Evolutionary conservation across 2,113 vertebrate genomes (phyloP).

Genomic region (Ranitomeya imitator): DNA sequence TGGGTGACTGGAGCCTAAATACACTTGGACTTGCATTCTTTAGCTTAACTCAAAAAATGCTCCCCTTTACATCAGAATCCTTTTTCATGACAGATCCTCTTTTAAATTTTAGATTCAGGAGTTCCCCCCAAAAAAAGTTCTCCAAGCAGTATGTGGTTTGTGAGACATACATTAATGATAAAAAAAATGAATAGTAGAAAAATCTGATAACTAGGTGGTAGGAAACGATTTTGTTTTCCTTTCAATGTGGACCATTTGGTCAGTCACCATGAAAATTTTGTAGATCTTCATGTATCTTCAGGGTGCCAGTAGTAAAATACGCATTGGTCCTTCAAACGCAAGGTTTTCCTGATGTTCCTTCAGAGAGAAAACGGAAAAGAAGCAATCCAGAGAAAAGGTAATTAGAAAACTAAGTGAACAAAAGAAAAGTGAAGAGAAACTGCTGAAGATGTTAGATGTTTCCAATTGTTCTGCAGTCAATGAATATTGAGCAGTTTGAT

Average conservation of each 20-base stretch:
- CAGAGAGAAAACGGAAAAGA: not conserved
- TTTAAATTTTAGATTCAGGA: too few species aligned
- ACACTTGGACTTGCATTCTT: too few species aligned
- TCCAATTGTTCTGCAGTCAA: slow-evolving; percentile 52
- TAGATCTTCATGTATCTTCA: not conserved
- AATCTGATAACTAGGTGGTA: not conserved
- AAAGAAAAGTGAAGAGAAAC: slow-evolving; percentile 25
- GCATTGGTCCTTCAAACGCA: not conserved
- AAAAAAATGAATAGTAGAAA: too few species aligned
- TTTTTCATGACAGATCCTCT: too few species aligned
- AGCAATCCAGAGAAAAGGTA: not conserved
- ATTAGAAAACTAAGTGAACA: slow-evolving; percentile 7
- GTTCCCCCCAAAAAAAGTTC: too few species aligned
- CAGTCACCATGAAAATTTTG: not conserved
- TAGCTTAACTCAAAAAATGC: too few species aligned
- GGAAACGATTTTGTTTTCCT: not conserved
- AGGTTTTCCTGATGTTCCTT: not conserved
- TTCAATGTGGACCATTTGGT: not conserved
- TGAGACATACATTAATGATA: too few species aligned
- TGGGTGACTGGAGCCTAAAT: too few species aligned
- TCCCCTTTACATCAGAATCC: too few species aligned
- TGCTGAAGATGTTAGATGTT: slow-evolving; percentile 53
- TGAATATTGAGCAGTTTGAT: slow-evolving; percentile 53
- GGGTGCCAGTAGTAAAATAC: not conserved
- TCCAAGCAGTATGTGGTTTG: too few species aligned